phyloP scores from a whole-genome alignment of 1,140 invertebrate species.

The Melanaphis sacchari region DNA sequence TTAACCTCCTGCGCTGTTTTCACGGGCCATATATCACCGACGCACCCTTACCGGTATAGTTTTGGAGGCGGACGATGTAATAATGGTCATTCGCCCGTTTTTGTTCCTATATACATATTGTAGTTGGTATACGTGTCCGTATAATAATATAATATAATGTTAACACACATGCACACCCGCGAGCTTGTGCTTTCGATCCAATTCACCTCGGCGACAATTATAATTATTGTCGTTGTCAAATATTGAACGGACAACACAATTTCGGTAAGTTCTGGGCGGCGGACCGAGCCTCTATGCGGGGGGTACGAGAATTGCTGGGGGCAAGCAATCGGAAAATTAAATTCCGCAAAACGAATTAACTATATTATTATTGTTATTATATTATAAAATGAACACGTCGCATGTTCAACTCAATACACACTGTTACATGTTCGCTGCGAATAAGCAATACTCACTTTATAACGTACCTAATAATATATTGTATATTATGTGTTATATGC shows the following conservation, averaged over 20 bases:
- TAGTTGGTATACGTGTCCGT: background rate
- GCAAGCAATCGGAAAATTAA: background rate
- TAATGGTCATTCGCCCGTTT: background rate
- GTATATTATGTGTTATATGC: background rate
- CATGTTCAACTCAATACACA: background rate
- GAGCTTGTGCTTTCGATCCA: background rate
- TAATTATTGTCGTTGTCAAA: background rate
- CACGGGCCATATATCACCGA: constrained; percentile 34
- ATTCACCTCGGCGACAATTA: background rate
- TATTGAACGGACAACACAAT: background rate
- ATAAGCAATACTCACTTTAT: background rate
- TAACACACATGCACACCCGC: background rate
- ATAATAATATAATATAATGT: constrained; percentile 12
- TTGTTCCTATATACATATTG: background rate
- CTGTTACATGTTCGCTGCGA: background rate
- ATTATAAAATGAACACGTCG: background rate
- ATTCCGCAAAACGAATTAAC: background rate
- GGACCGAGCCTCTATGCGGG: too few species aligned
- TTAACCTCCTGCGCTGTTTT: constrained; percentile 6
- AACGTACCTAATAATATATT: background rate
- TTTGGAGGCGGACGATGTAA: background rate
- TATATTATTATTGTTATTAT: too few species aligned
- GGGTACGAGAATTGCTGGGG: too few species aligned
- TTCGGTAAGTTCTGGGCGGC: background rate
- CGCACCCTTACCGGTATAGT: background rate